Conservation (phyloP, 2,113 vertebrate species). For the Sinocyclocheilus grahami region DNA sequence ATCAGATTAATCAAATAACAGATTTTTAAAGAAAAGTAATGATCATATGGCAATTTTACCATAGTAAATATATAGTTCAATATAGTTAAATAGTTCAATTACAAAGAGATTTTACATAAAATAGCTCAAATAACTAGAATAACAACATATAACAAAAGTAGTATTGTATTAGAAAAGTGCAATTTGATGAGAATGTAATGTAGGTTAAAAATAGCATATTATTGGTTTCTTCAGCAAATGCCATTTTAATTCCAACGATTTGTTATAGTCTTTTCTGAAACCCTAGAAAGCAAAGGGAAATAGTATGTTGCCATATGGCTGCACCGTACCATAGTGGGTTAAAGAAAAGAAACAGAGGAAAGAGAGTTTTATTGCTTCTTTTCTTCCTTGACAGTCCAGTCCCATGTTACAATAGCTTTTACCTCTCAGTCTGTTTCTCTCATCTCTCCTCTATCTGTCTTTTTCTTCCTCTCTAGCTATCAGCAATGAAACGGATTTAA, state of each 20-base stretch:
- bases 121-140: neutral
- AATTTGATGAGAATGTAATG: neutral
- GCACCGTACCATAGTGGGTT: neutral
- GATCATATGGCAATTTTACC: too few relatives aligned
- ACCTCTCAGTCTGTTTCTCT: neutral
- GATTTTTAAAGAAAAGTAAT: too few relatives aligned
- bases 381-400: neutral
- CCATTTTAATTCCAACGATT: neutral
- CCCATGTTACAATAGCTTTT: conserved; percentile 15
- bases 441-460: neutral
- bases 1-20: neutral
- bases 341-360: conserved; percentile 29
- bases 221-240: neutral
- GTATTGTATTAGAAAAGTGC: neutral
- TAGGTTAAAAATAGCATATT: neutral
- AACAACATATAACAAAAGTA: neutral
- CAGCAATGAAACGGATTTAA: neutral
- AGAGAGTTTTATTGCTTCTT: conserved; percentile 37
- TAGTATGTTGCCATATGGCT: neutral
- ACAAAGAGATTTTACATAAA: neutral
- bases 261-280: neutral
- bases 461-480: conserved; percentile 10
- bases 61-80: neutral
- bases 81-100: too few relatives aligned
- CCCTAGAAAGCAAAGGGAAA: neutral